Percentiles rank a stretch among this genome's conserved stretches.
phyloP scores from a whole-genome alignment of 2,888 invertebrate genomes.

The Agrochola macilenta region DNA sequence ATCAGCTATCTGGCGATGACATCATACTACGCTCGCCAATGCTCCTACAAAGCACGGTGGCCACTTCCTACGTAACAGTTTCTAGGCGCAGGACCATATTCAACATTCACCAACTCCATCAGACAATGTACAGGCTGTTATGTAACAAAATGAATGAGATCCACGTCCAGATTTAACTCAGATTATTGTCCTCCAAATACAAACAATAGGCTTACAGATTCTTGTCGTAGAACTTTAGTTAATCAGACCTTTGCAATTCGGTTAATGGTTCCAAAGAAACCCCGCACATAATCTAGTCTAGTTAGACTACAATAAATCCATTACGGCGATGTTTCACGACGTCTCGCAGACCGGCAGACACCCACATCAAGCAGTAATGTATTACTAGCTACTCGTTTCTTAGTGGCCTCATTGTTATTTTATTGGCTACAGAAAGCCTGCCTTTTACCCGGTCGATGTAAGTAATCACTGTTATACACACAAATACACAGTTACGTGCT shows the following conservation, averaged over 20 bases:
- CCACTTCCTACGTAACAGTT: slow-evolving; percentile 18
- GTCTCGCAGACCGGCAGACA: slow-evolving; percentile 38
- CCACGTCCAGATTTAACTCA: slow-evolving; percentile 28
- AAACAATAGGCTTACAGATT: slow-evolving; percentile 27
- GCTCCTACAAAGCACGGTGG: slow-evolving; percentile 1
- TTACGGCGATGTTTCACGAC: slow-evolving; percentile 43
- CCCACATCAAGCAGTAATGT: slow-evolving; percentile 49
- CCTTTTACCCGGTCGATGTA: slow-evolving; percentile 53
- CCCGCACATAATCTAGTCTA: slow-evolving; percentile 27
- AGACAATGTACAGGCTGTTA: slow-evolving; percentile 19
- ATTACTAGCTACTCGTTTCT: slow-evolving; percentile 51
- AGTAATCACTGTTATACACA: slow-evolving; percentile 51
- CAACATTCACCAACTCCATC: slow-evolving; percentile 33
- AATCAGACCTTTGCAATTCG: slow-evolving; percentile 19
- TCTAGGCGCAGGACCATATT: slow-evolving; percentile 15
- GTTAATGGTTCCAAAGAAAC: slow-evolving; percentile 23
- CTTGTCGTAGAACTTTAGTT: slow-evolving; percentile 19
- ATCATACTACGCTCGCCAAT: slow-evolving; percentile 31
- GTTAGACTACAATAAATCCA: slow-evolving; percentile 54
- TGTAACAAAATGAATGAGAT: slow-evolving; percentile 34
- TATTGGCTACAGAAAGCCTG: slow-evolving; percentile 56
- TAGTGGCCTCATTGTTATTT: slow-evolving; percentile 59
- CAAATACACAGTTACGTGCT: slow-evolving; percentile 38
- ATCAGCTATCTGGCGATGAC: slow-evolving; percentile 26
- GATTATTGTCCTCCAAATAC: slow-evolving; percentile 20